A percentile compares a stretch with the other conserved stretches of the same genome.
These are phyloP conservation scores for Passer domesticus DNA, from an alignment of 2,113 vertebrate genomes.

Conservation along the genomic window DNA sequence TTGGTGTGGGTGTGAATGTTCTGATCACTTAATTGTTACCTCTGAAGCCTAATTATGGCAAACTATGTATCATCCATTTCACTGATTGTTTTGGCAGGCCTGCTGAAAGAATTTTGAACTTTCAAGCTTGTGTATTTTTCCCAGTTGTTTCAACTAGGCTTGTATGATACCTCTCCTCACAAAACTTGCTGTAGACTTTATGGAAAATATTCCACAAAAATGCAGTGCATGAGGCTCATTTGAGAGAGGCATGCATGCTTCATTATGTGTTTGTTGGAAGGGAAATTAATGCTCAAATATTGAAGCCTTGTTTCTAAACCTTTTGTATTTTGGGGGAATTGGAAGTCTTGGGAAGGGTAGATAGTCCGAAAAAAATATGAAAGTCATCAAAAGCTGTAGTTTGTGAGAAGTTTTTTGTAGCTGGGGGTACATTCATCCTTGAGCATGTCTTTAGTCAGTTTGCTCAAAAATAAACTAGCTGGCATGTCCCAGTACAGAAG, in stretches of 20 bases:
- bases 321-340: neutral
- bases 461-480: neutral
- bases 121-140: neutral
- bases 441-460: neutral
- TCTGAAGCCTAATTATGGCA: constrained; percentile 41
- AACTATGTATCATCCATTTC: constrained; percentile 17
- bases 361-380: neutral
- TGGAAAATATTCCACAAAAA: neutral
- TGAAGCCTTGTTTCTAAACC: neutral
- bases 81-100: constrained; percentile 11
- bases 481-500: neutral
- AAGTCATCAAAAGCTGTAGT: neutral
- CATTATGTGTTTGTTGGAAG: neutral
- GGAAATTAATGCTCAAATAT: neutral
- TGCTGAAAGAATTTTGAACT: neutral
- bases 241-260: neutral
- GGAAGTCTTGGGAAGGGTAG: neutral
- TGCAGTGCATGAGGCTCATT: neutral
- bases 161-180: neutral
- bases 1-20: constrained; percentile 23
- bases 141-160: neutral
- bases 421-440: neutral
- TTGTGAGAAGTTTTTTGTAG: neutral
- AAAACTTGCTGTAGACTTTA: neutral
- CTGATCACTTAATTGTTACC: constrained; percentile 58